Percentiles rank a stretch among this genome's conserved stretches.
Evolutionary conservation across 2,113 vertebrate species (phyloP).

Genomic region (Oriolus oriolus): DNA sequence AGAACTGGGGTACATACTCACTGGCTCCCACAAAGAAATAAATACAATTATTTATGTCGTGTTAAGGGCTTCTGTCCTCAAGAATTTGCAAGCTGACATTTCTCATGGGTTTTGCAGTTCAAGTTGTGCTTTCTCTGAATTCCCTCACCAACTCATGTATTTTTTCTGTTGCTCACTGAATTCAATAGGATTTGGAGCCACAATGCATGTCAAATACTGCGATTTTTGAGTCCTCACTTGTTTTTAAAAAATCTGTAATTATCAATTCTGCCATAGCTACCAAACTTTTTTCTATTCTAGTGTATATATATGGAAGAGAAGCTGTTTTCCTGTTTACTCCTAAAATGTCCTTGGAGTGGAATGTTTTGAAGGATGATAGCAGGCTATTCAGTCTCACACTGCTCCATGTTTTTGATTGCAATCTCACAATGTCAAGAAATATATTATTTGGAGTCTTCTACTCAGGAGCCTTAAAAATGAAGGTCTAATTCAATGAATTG

Average conservation of each 20-base stretch:
- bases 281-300: neutral
- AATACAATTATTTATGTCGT: neutral
- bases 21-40: too few species aligned
- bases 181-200: neutral
- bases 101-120: neutral
- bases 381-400: neutral
- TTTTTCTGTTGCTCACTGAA: neutral
- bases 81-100: neutral
- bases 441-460: neutral
- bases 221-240: neutral
- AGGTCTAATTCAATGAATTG: neutral
- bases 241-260: neutral
- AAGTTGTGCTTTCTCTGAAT: neutral
- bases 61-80: neutral
- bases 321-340: neutral
- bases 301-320: neutral
- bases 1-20: too few species aligned
- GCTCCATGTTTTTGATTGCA: neutral
- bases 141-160: neutral
- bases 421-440: neutral
- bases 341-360: neutral
- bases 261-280: neutral
- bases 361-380: neutral
- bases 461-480: neutral
- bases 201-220: neutral